These are phyloP conservation scores for Quadroppia sp. DNA, from an alignment of 2,888 invertebrate species.

Conservation along the genomic window DNA sequence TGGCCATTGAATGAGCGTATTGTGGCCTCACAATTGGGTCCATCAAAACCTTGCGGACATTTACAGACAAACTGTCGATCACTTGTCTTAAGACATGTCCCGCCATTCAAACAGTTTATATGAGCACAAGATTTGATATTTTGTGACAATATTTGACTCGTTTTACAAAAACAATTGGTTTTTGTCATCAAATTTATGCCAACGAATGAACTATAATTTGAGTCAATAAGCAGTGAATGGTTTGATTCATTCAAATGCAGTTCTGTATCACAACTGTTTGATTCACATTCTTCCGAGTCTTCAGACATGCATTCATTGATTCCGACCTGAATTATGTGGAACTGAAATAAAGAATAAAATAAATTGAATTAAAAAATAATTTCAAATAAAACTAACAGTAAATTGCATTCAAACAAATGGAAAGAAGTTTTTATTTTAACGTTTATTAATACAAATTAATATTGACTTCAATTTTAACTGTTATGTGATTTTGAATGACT, in stretches of 20 bases:
- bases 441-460: no score
- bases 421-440: no score
- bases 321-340: slow-evolving; percentile 77
- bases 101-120: slow-evolving; percentile 78
- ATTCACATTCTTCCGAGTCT: slow-evolving; percentile 62
- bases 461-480: no score
- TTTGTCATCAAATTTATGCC: slow-evolving; percentile 71
- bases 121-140: neutral
- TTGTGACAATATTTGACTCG: slow-evolving; percentile 4
- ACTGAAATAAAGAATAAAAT: slow-evolving; percentile 56
- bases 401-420: no score
- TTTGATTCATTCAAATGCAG: slow-evolving; percentile 65
- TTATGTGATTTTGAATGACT: no score
- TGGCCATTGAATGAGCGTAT: slow-evolving; percentile 79
- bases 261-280: slow-evolving; percentile 71
- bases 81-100: slow-evolving; percentile 73
- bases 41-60: slow-evolving; percentile 72
- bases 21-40: slow-evolving; percentile 84
- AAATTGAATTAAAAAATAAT: neutral
- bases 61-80: slow-evolving; percentile 50
- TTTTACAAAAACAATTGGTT: slow-evolving; percentile 67
- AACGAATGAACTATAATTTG: slow-evolving; percentile 88
- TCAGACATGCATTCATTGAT: slow-evolving; percentile 85
- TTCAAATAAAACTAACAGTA: no score
- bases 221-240: slow-evolving; percentile 69